Base-by-base conservation (phyloP, 2,888 invertebrate species). In the Drosophila mimica region DNA sequence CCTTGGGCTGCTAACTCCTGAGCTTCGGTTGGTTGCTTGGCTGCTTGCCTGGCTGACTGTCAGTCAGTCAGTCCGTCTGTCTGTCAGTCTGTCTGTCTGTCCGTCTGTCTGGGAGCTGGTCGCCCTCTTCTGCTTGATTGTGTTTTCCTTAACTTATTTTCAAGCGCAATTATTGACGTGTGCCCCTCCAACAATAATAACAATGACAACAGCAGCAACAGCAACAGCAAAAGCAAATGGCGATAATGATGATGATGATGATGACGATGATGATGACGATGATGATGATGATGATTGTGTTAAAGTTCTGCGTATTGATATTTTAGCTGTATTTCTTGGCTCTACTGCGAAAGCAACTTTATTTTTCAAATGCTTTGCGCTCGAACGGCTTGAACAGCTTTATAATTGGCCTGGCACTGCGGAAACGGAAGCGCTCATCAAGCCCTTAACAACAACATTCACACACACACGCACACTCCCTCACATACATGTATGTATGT, bases 391-490 rank as follows among this genome's bases (percentile, higher is more conserved):
- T 81, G 79, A 87, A 83, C 84, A 81, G 84, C 82, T 83, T 83
- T 75, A 89, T 84, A 84, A 84, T 84, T 84, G 84, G 84, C 88
- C 79, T 76, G 71, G 71, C 76, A 68, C 62, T 70, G 75, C 89
- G 89, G 90, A 85, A 85, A 88, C 89, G 85, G 85, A 85, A 89
- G 82, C 79, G 85, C 88, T 89, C 84, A 89, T 85, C 84, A 85
- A 82, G 76, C 54, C 67, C 65, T 61, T 48, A 74, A 59, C 79
- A 74, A 68, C 74, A 79, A 61, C 70, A 66, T 36, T 7, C 34
- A 57, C 60, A 68, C 60, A 66, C 56, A 54, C 70, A 28, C 46
- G 17, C 49, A 33, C 48, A 31, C 25, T 25, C 1, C 25, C 1
- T 25, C 38, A 63, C 25, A 49, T 43, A n/a, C n/a, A n/a, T n/a